Percentiles rank a stretch among this genome's conserved stretches.
These are phyloP conservation scores for Thelaira solivaga DNA, from an alignment of 2,888 invertebrate species.

Conservation along the genomic window DNA sequence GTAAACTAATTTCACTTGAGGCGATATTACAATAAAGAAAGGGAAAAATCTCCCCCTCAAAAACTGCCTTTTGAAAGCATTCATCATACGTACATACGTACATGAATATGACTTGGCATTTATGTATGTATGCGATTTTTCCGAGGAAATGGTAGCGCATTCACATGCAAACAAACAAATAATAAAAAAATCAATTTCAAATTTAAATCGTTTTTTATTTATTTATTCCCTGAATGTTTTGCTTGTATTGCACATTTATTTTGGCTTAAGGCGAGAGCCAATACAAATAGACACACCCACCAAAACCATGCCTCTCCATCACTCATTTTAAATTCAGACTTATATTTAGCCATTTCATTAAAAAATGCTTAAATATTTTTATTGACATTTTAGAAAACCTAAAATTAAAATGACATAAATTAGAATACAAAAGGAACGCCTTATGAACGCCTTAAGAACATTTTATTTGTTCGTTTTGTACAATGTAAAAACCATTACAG, in stretches of 20 bases:
- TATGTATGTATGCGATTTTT: too few species aligned
- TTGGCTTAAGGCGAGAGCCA: background rate
- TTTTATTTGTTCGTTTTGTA: too few species aligned
- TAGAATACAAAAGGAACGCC: too few species aligned
- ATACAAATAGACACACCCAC: background rate
- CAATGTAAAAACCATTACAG: too few species aligned
- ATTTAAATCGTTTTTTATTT: background rate
- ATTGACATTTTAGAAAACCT: background rate
- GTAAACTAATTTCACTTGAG: background rate
- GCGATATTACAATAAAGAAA: background rate
- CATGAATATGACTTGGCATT: too few species aligned
- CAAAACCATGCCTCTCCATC: too few species aligned
- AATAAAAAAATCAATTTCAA: background rate
- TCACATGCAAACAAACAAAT: background rate
- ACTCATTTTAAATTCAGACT: slow-evolving; percentile 41
- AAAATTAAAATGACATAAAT: too few species aligned
- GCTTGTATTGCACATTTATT: slow-evolving; percentile 1
- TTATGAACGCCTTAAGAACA: too few species aligned
- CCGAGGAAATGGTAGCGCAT: background rate
- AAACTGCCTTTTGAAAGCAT: slow-evolving; percentile 12
- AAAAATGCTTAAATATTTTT: slow-evolving; percentile 11
- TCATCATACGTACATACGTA: too few species aligned
- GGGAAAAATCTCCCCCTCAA: background rate
- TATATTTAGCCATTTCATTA: slow-evolving; percentile 3
- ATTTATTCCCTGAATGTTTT: background rate